Evolutionary conservation across 1,140 invertebrate genomes (phyloP).

Genomic region (Microplitis mediator): DNA sequence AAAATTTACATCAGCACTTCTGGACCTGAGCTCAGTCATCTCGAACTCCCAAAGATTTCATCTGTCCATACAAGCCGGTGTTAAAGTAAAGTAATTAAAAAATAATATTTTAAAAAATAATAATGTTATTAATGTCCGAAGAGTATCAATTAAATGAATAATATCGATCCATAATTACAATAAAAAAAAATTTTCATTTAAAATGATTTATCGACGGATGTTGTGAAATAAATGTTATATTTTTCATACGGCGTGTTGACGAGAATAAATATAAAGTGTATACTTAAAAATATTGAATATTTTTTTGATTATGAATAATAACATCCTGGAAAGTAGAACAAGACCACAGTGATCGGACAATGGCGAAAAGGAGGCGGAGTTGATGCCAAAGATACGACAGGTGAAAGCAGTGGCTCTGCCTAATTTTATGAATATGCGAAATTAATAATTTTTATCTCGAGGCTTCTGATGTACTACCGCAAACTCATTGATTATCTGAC

Average conservation of each 20-base stretch:
- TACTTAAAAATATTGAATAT: background rate
- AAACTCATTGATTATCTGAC: slow-evolving; percentile 39
- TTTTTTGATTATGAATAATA: slow-evolving; percentile 2
- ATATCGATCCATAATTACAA: background rate
- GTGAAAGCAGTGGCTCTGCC: slow-evolving; percentile 36
- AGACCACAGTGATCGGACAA: slow-evolving; percentile 1
- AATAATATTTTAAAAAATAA: background rate
- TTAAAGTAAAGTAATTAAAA: background rate
- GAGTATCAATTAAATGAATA: background rate
- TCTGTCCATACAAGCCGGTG: no score
- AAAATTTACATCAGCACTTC: no score
- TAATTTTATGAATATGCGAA: slow-evolving; percentile 47
- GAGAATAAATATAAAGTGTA: background rate
- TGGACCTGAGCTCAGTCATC: no score
- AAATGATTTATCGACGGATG: background rate
- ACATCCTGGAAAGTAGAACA: slow-evolving; percentile 12
- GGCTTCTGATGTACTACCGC: background rate
- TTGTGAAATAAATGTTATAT: no score
- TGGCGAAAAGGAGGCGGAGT: background rate
- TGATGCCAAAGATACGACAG: slow-evolving; percentile 18
- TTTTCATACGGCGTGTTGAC: no score
- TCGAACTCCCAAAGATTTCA: no score
- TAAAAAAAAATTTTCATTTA: background rate
- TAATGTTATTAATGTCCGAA: no score
- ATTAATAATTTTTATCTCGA: slow-evolving; percentile 43